A percentile compares a stretch with the other conserved stretches of the same genome.
These are phyloP conservation scores for Adelognathus sp. DNA, from an alignment of 2,888 invertebrate species.

Conservation along the genomic window DNA sequence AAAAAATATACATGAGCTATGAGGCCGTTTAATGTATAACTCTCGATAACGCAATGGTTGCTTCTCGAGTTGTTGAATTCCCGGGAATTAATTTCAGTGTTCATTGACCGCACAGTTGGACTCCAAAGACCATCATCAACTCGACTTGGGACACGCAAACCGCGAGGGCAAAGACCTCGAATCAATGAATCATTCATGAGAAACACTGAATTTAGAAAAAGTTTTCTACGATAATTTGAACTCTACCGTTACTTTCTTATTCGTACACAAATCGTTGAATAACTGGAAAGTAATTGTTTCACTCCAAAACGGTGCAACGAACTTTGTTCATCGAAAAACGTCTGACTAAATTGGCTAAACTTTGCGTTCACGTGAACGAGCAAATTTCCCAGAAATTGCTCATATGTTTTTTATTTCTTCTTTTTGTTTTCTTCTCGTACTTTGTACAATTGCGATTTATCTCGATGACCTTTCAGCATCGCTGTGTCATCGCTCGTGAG, in stretches of 20 bases:
- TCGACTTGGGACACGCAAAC: constrained; percentile 37
- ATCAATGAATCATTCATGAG: constrained; percentile 19
- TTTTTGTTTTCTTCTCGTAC: neutral
- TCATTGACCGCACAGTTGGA: constrained; percentile 27
- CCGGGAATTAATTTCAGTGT: neutral
- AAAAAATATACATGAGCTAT: neutral
- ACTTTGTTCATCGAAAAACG: constrained; percentile 10
- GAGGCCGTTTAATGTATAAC: neutral
- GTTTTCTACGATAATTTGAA: constrained; percentile 12
- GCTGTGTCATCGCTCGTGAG: neutral
- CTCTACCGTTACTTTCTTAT: neutral
- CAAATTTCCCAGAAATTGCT: constrained; percentile 8
- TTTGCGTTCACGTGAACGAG: neutral
- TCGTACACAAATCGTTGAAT: neutral
- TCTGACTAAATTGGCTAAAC: neutral
- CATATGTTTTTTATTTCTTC: neutral
- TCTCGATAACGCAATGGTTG: neutral
- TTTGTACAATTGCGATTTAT: neutral
- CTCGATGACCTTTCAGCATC: neutral
- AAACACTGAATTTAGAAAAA: neutral
- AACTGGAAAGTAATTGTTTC: neutral
- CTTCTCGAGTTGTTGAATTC: neutral
- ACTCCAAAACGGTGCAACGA: constrained; percentile 6
- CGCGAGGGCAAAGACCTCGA: constrained; percentile 42
- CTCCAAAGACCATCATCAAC: constrained; percentile 6